Base-by-base conservation (phyloP, 2,113 vertebrate species). In the Catharus bicknelli region DNA sequence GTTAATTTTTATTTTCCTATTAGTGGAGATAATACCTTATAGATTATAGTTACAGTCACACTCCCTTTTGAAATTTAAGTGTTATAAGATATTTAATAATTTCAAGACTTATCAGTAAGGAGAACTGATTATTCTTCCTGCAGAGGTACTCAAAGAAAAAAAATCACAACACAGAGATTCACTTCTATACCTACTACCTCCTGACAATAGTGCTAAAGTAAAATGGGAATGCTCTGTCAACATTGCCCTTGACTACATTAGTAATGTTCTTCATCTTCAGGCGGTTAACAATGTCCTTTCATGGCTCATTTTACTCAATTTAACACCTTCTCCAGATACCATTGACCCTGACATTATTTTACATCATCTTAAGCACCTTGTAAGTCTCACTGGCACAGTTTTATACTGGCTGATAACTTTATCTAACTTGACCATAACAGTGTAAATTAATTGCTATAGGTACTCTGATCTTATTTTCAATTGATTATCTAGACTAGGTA, bases 231-330 rank as follows among this genome's bases (percentile, higher is more conserved):
- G 76, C 42, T 92, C 66, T 90, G 75, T 75, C 50, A 81, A 77
- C 62, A 59, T 20, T 84, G 58, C 21, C 92, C 79, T 94, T 92
- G 91, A 84, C 87, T 95, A 85, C 9, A 16, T 77, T 94, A 34
- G 29, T 36, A 70, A 74, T 4, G 67, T 83, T 86, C 79, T 96
- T 95, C 70, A 57, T 90, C 57, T 92, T 91, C 84, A 86, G 68
- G 48, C 69, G 91, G 73, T 80, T 95, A 95, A 90, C 81, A 92
- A 19, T 61, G 86, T 88, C 66, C 84, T 96, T 95, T 95, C 93
- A 95, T 82, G 88, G 86, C 38, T 96, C 94, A 94, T 97, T 96
- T 96, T 96, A 70, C 76, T 88, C 88, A 86, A 47, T 96, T 88
- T 93, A 88, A 72, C 34, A 61, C 79, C 64, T 90, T 90, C 75